Evolutionary conservation across 2,797 vertebrate genomes (phyloP).

Genomic region (Rhinophrynus dorsalis): DNA sequence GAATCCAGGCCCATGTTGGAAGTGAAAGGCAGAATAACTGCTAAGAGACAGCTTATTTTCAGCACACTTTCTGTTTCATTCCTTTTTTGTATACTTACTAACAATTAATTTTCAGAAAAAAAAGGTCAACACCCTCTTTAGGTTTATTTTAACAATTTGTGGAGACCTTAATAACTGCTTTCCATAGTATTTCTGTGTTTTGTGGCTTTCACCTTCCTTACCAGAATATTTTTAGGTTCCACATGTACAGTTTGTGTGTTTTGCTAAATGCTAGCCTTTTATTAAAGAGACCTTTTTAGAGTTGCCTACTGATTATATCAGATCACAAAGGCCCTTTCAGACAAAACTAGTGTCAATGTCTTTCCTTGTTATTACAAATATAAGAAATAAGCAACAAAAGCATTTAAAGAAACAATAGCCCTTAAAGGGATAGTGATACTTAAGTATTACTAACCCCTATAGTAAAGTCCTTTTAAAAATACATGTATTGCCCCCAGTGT

Average conservation of each 20-base stretch:
- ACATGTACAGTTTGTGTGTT: slow-evolving; percentile 19
- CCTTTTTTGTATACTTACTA: slow-evolving; percentile 20
- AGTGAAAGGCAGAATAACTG: too few relatives aligned
- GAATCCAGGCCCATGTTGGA: too few relatives aligned
- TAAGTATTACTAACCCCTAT: too few relatives aligned
- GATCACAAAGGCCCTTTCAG: slow-evolving; percentile 8
- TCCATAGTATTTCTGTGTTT: slow-evolving; percentile 48
- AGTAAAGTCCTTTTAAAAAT: too few relatives aligned
- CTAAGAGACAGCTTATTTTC: too few relatives aligned
- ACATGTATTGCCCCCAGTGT: too few relatives aligned
- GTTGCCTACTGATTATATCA: slow-evolving; percentile 4
- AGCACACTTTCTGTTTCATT: neutral
- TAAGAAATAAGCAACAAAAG: too few relatives aligned
- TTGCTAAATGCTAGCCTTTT: slow-evolving; percentile 27
- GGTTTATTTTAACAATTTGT: slow-evolving; percentile 44
- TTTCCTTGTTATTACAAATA: too few relatives aligned
- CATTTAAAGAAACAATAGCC: too few relatives aligned
- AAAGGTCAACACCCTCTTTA: slow-evolving; percentile 39
- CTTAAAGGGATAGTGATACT: too few relatives aligned
- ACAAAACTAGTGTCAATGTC: slow-evolving; percentile 17
- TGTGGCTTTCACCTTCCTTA: slow-evolving; percentile 54
- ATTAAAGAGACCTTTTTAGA: slow-evolving; percentile 29
- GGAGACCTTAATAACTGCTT: slow-evolving; percentile 53
- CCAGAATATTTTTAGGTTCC: slow-evolving; percentile 42
- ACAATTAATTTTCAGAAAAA: slow-evolving; percentile 47